These are phyloP conservation scores for Eumaeus atala DNA, from an alignment of 1,140 invertebrate species.

Conservation along the genomic window DNA sequence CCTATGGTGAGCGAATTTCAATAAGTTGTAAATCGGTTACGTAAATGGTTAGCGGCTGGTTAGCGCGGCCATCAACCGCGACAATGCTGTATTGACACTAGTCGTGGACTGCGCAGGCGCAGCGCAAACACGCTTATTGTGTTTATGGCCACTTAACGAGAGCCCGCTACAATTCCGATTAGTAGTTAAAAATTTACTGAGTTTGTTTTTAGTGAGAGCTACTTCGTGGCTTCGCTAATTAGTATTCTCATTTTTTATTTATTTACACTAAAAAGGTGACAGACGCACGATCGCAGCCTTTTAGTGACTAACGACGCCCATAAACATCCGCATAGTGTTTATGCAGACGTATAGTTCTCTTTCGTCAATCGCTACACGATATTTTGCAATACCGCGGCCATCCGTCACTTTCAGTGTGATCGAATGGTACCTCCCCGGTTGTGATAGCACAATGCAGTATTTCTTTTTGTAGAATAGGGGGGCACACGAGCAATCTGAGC, in stretches of 20 bases:
- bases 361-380: no score
- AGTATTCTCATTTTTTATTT: neutral
- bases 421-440: no score
- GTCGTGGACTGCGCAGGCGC: slow-evolving; percentile 62
- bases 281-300: no score
- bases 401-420: no score
- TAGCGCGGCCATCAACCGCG: slow-evolving; percentile 49
- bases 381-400: no score
- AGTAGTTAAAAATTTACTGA: slow-evolving; percentile 54
- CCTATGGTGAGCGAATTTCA: neutral
- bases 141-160: slow-evolving; percentile 72
- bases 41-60: slow-evolving; percentile 57
- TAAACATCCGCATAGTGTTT: no score
- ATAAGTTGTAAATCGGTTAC: slow-evolving; percentile 41
- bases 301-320: no score
- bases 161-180: slow-evolving; percentile 64
- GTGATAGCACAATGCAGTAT: no score
- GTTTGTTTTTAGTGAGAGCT: slow-evolving; percentile 62
- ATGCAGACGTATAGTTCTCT: no score
- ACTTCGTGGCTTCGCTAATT: slow-evolving; percentile 49
- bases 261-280: no score
- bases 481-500: no score
- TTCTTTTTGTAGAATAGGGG: no score
- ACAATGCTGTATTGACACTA: slow-evolving; percentile 56
- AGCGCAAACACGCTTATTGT: slow-evolving; percentile 62